phyloP scores from a whole-genome alignment of 2,888 invertebrate genomes.

The Blera fallax region DNA sequence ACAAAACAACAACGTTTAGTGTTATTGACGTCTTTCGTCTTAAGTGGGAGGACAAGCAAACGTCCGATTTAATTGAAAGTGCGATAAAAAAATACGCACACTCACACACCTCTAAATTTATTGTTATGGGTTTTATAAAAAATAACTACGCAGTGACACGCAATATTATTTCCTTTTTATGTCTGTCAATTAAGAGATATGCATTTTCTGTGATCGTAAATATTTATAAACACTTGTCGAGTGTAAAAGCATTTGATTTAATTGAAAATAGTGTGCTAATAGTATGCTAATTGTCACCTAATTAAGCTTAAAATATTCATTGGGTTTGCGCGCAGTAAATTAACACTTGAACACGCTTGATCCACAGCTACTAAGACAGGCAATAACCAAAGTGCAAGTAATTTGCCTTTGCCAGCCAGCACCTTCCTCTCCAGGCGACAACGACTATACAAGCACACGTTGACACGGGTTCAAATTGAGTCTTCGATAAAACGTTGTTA shows the following conservation, averaged over 20 bases:
- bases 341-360: slow-evolving; percentile 57
- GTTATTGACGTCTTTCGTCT: background rate
- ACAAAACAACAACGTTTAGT: background rate
- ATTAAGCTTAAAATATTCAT: slow-evolving; percentile 69
- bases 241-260: slow-evolving; percentile 37
- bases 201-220: slow-evolving; percentile 46
- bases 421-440: slow-evolving; percentile 62
- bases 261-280: slow-evolving; percentile 66
- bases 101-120: slow-evolving; percentile 15
- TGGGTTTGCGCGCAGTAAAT: slow-evolving; percentile 62
- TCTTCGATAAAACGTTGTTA: slow-evolving; percentile 63
- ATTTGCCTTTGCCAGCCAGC: slow-evolving; percentile 57
- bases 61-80: background rate
- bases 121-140: slow-evolving; percentile 5
- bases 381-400: slow-evolving; percentile 53
- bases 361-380: slow-evolving; percentile 49
- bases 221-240: slow-evolving; percentile 52
- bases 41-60: background rate
- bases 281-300: slow-evolving; percentile 68
- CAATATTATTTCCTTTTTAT: slow-evolving; percentile 46
- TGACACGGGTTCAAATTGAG: slow-evolving; percentile 61
- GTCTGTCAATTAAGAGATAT: slow-evolving; percentile 55
- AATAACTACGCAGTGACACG: slow-evolving; percentile 8
- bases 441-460: slow-evolving; percentile 33
- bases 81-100: too few species aligned